These are phyloP conservation scores for Talpa occidentalis DNA, from an alignment of 2,113 vertebrate species.

Conservation along the genomic window DNA sequence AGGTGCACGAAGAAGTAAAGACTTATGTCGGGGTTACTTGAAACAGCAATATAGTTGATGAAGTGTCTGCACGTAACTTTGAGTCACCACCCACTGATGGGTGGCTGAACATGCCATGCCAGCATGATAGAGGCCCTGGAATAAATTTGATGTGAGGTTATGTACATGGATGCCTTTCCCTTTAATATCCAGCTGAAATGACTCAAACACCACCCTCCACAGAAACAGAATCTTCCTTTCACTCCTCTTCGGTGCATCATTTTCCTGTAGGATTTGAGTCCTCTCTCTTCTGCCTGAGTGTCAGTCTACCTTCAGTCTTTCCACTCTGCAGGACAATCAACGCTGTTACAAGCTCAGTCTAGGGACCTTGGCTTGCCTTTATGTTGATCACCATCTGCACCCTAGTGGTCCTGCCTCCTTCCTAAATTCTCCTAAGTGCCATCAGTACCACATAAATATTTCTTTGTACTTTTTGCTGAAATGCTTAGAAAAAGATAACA, in stretches of 20 bases:
- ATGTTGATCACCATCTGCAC: neutral
- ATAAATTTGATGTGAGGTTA: neutral
- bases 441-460: neutral
- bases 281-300: neutral
- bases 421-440: neutral
- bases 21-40: too few relatives aligned
- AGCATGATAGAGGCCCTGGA: neutral
- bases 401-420: neutral
- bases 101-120: neutral
- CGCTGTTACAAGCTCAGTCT: neutral
- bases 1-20: neutral
- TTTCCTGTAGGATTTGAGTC: neutral
- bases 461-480: neutral
- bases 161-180: neutral
- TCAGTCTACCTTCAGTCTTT: neutral
- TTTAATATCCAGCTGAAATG: neutral
- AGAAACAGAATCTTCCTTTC: neutral
- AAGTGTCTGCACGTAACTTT: neutral
- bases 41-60: neutral
- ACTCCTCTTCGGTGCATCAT: neutral
- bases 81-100: neutral
- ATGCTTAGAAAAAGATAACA: neutral
- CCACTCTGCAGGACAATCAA: accelerated
- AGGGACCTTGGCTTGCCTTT: neutral
- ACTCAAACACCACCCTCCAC: neutral